phyloP scores from a whole-genome alignment of 1,140 invertebrate species.

The Trissolcus basalis region DNA sequence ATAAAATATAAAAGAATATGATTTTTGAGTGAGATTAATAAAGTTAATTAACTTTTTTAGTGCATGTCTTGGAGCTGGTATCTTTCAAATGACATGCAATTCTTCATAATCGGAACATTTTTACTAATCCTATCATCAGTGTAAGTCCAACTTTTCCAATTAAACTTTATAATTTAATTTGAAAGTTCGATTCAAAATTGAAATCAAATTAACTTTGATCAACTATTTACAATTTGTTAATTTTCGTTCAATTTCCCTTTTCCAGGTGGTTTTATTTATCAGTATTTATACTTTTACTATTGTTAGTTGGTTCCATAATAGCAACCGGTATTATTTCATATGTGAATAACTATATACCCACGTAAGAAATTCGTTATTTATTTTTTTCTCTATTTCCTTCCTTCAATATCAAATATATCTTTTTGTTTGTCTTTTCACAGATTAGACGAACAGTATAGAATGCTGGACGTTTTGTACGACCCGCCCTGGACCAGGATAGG shows the following conservation, averaged over 20 bases:
- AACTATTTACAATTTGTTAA: neutral
- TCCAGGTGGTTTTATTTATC: conserved; percentile 70
- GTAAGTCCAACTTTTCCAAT: conserved; percentile 76
- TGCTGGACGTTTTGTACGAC: conserved; percentile 72
- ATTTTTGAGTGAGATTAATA: too few species aligned
- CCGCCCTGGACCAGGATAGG: conserved; percentile 76
- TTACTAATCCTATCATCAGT: conserved; percentile 77
- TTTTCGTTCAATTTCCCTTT: conserved; percentile 4
- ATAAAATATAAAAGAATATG: too few species aligned
- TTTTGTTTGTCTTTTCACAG: conserved; percentile 36
- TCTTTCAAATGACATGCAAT: conserved; percentile 88
- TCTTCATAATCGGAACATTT: conserved; percentile 79
- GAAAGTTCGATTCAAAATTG: too few species aligned
- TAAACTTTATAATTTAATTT: too few species aligned
- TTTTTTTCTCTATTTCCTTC: neutral
- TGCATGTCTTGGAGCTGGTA: conserved; percentile 91
- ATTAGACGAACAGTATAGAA: conserved; percentile 70
- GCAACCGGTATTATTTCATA: conserved; percentile 70
- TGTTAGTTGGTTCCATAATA: conserved; percentile 66
- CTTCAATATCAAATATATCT: neutral
- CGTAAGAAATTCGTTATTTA: conserved; percentile 66
- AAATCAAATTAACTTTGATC: too few species aligned
- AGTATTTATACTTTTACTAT: conserved; percentile 47
- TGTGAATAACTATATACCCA: conserved; percentile 67
- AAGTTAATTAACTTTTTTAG: conserved; percentile 64